Base-by-base conservation (phyloP, 2,113 vertebrate genomes). In the Dolichotis patagonum region DNA sequence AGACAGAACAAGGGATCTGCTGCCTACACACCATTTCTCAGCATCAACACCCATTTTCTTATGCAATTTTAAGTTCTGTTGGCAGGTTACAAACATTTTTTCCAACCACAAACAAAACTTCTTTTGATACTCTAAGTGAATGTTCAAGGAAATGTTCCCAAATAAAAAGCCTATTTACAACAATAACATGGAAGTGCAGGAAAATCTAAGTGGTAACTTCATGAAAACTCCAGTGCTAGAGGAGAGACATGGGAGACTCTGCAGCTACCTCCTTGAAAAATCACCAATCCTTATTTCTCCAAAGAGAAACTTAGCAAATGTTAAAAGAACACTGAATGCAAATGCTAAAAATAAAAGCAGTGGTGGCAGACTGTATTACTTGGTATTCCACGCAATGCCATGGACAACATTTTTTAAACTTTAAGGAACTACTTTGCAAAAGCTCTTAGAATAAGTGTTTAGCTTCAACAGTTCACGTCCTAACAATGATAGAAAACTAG, bases 11-110 rank as follows among this genome's bases (percentile, higher is more conserved):
- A 96, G 93, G 88, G 83, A 90, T 56, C 83, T 90, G 85, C 90
- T 97, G 96, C 94, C 96, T 96, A 77, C 96, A 97, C 94, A 92
- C 41, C 80, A 94, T 54, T 97, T 98, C 91, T 95, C 92, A 97
- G 96, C 95, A 98, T 97, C 83, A 96, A 97, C 89, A 97, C 93
- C 63, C 92, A 96, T 96, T 86, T 96, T 98, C 97, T 97, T 98
- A 83, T 88, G 98, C 97, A 98, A 98, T 95, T 86, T 98, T 92
- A 95, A 98, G 96, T 95, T 97, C 87, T 95, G 1, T 97, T 98
- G 97, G 95, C 96, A 98, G 81, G 90, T 95, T 95, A 81, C 86
- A 60, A 83, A 69, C 80, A 97, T 96, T 98, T 97, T 98, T 98
- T 97, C 95, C 95, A 97, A 97, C 96, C 96, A 97, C 96, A 98